Conservation (phyloP, 2,888 invertebrate species). For the Thereva unica region DNA sequence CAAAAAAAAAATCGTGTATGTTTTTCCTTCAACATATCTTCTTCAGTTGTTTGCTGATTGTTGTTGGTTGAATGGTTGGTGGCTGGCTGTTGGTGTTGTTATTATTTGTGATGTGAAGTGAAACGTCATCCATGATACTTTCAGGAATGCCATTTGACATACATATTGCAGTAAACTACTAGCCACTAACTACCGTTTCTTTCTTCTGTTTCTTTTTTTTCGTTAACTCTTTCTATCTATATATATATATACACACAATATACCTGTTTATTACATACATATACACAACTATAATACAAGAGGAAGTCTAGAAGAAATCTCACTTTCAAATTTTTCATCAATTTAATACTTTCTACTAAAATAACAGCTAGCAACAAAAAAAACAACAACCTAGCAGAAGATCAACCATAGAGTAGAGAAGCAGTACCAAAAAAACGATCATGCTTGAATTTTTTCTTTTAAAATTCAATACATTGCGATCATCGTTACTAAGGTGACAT, state of each 20-base stretch:
- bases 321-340: constrained; percentile 19
- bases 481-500: no score
- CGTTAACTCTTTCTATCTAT: no score
- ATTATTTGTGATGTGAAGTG: constrained; percentile 31
- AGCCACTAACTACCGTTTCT: not conserved
- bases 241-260: no score
- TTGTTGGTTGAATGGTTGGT: no score
- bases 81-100: constrained; percentile 12
- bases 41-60: constrained; percentile 8
- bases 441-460: no score
- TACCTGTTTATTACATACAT: no score
- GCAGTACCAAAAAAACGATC: no score
- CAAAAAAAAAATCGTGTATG: no score
- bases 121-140: constrained; percentile 33
- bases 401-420: not conserved
- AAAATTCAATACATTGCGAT: no score
- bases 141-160: constrained; percentile 34
- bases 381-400: not conserved
- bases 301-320: constrained; percentile 4
- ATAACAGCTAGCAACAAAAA: constrained; percentile 11
- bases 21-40: not conserved
- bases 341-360: constrained; percentile 34
- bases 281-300: no score
- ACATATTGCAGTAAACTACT: constrained; percentile 23
- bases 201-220: no score